Base-by-base conservation (phyloP, 1,140 invertebrate species). In the Dendrolimus punctatus region DNA sequence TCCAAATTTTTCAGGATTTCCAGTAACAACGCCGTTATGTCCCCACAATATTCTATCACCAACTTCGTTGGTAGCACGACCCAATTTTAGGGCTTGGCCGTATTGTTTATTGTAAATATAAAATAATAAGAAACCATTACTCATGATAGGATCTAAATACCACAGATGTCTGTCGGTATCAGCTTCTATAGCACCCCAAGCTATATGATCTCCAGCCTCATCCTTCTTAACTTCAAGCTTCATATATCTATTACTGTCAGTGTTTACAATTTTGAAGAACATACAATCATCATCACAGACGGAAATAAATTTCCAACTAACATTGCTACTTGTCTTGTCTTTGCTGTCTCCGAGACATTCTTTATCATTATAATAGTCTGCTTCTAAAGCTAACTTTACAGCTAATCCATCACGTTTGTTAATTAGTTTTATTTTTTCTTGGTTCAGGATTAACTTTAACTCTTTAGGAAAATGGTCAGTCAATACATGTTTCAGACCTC, bases 201-300 rank as follows among this genome's bases (percentile, higher is more conserved):
- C 56, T 39, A 49, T 51, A 41, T 54, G 60, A 8, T 64, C 57
- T 0, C 62, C 59, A 0, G 40, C 23, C 8, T 43, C 36, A 41
- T 68, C 58, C 0, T 36, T 37, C 10, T 57, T 47, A 0, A 39
- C 44, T 10, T 55, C 61, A 5, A 70, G 39, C 40, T 64, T 70
- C 48, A 70, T 56, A 37, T 52, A 64, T 46, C 57, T 53, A 0
- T 49, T 49, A 40, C 39, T 41, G 6, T 58, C 47, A 0, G 51
- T 38, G 39, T 64, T 60, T 7, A 51, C 36, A 8, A 67, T 56
- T 58, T 71, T 68, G 44, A 68, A 71, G 1, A 49, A 49, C 4
- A 67, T 44, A n/a, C 43, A 40, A 49, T 60, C 50, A 46, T 56
- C 47, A 39, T 58, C 47, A 53, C 54, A 60, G n/a, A 60, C 39